Evolutionary conservation across 2,113 vertebrate species (phyloP).

Genomic region (Ceyx margarethae): DNA sequence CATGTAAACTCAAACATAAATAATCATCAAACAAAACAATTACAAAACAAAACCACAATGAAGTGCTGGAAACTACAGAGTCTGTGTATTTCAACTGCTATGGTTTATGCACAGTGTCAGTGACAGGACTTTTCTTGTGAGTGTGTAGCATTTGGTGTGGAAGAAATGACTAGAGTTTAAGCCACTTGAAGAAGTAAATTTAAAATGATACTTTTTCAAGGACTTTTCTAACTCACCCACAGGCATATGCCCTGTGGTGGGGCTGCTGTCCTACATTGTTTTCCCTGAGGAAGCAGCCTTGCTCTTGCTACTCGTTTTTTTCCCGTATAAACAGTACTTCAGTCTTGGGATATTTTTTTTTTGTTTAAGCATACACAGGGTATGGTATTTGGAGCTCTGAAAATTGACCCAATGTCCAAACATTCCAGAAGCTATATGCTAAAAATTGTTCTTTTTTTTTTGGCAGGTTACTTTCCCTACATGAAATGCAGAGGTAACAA

Average conservation of each 20-base stretch:
- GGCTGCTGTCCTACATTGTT: fast-evolving
- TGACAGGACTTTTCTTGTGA: fast-evolving
- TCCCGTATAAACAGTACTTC: fast-evolving
- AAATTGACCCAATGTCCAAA: fast-evolving
- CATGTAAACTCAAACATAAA: not conserved
- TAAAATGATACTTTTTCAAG: not conserved
- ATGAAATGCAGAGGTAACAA: fast-evolving
- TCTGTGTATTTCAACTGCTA: fast-evolving
- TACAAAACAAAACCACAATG: too few species aligned
- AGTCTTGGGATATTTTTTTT: fast-evolving
- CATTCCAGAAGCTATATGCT: fast-evolving
- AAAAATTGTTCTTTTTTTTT: fast-evolving
- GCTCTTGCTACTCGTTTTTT: fast-evolving
- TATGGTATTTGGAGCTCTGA: fast-evolving
- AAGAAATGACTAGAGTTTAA: not conserved
- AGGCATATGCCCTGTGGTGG: fast-evolving
- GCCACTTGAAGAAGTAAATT: not conserved
- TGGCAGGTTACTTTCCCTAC: fast-evolving
- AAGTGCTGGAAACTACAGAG: not conserved
- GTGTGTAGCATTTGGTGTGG: fast-evolving
- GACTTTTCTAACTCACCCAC: not conserved
- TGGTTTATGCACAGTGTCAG: fast-evolving
- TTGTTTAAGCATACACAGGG: fast-evolving
- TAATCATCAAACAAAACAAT: too few species aligned
- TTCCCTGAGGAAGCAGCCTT: fast-evolving